Evolutionary conservation across 1,140 invertebrate species (phyloP), one percentile per base, ranked within the genome.

Genomic region (Tetraneura akinire): DNA sequence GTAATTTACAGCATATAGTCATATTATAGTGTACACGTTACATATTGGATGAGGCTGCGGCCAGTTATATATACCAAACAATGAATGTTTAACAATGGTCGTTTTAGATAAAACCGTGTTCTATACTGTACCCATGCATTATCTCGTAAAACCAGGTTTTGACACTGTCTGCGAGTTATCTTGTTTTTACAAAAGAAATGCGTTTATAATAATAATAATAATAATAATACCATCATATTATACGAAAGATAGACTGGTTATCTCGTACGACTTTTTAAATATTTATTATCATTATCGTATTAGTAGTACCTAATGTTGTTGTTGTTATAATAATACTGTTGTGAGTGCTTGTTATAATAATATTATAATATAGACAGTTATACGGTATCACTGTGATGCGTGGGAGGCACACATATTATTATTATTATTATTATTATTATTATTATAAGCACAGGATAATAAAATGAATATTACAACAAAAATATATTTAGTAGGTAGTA

Each of bases 61-160:
- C 71, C 71, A 53, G 71, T 74, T 74, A n/a, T n/a, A n/a, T n/a
- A n/a, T n/a, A 74, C 71, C 71, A 74, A 74, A 74, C 71, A 74
- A 74, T 74, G 71, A 74, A 74, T 74, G 71, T 74, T 74, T 74
- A 74, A 74, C 71, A 74, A 74, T 74, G 71, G 71, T 74, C 71
- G 71, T 74, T 74, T 74, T 68, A 68, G 64, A 68, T 68, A 68
- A 68, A 68, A 37, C n/a, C 64, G 18, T 68, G 64, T 68, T 45
- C 62, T 66, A 8, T 37, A 37, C 32, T 37, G 32, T n/a, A 66
- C 37, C 64, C 64, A 23, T 45, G 64, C 64, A 68, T 68, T 68
- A 68, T 68, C 64, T 68, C 64, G 64, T 68, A 68, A 68, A 68
- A 68, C 64, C 64, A 32, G 64, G 37, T 68, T 68, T 68, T 68